Evolutionary conservation across 2,797 vertebrate species (phyloP).

Genomic region (Delichon dasypus): DNA sequence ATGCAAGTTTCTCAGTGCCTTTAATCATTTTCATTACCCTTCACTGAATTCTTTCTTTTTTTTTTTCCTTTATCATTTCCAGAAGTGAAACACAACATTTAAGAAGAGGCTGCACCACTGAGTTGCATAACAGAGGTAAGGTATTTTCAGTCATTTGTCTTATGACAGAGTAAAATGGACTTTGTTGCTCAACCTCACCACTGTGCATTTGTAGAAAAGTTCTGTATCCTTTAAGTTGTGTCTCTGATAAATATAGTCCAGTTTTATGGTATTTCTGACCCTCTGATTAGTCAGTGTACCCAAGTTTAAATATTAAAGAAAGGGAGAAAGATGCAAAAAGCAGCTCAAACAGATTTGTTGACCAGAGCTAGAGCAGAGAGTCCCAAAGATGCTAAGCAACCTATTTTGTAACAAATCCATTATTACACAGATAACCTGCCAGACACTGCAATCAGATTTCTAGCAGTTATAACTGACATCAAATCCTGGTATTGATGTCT

Average conservation of each 20-base stretch:
- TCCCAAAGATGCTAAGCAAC: background rate
- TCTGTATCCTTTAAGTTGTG: background rate
- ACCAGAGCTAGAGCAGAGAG: background rate
- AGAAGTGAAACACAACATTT: conserved; percentile 29
- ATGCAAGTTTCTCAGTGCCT: conserved; percentile 12
- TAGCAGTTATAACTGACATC: conserved; percentile 4
- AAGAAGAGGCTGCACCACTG: background rate
- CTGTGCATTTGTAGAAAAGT: background rate
- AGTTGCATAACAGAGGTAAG: background rate
- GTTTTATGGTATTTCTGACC: background rate
- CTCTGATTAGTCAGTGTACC: background rate
- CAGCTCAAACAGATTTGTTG: background rate
- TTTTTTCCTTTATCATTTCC: background rate
- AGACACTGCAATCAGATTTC: conserved; percentile 22
- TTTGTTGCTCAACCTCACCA: background rate
- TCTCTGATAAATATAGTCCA: conserved; percentile 2
- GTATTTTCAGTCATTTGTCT: conserved; percentile 13
- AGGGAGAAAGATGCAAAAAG: background rate
- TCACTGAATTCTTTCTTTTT: conserved; percentile 19
- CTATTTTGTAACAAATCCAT: background rate
- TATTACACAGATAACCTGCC: conserved; percentile 23
- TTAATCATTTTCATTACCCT: conserved; percentile 34
- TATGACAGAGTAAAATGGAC: background rate
- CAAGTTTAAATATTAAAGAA: conserved; percentile 4
- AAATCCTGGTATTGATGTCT: background rate